Evolutionary conservation across 2,797 vertebrate species (phyloP).

Genomic region (Merluccius polli): DNA sequence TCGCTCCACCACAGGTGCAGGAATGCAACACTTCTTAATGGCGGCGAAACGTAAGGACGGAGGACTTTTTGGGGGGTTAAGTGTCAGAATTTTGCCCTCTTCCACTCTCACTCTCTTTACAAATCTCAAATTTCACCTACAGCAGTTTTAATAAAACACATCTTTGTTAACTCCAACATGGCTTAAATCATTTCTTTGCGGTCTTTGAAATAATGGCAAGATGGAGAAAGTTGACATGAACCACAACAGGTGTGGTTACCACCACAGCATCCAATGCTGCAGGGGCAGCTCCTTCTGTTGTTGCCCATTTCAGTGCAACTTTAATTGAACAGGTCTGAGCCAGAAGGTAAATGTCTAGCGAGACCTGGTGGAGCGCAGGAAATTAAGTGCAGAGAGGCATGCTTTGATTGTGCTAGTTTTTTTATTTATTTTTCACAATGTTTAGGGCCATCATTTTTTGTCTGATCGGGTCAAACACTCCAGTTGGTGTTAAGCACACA

Average conservation of each 20-base stretch:
- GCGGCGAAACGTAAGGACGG: background rate
- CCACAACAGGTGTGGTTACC: background rate
- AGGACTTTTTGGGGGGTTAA: background rate
- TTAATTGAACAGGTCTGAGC: too few relatives aligned
- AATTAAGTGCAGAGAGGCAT: background rate
- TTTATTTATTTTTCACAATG: background rate
- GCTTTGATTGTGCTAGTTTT: background rate
- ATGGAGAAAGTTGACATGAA: background rate
- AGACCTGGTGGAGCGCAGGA: background rate
- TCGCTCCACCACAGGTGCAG: background rate
- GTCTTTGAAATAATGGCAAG: background rate
- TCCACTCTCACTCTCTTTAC: background rate
- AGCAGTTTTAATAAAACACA: background rate
- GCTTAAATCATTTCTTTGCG: background rate
- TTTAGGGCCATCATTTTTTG: background rate
- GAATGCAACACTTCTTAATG: background rate
- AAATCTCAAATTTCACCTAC: background rate
- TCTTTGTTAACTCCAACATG: background rate
- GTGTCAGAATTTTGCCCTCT: background rate
- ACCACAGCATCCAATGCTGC: background rate
- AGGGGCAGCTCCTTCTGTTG: background rate
- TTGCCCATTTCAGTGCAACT: too few relatives aligned
- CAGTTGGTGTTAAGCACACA: background rate
- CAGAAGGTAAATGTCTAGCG: background rate
- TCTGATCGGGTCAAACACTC: background rate